A percentile compares a stretch with the other conserved stretches of the same genome.
phyloP scores from a whole-genome alignment of 92 coral and sea anemone genomes.

The Epizoanthus rinbou region DNA sequence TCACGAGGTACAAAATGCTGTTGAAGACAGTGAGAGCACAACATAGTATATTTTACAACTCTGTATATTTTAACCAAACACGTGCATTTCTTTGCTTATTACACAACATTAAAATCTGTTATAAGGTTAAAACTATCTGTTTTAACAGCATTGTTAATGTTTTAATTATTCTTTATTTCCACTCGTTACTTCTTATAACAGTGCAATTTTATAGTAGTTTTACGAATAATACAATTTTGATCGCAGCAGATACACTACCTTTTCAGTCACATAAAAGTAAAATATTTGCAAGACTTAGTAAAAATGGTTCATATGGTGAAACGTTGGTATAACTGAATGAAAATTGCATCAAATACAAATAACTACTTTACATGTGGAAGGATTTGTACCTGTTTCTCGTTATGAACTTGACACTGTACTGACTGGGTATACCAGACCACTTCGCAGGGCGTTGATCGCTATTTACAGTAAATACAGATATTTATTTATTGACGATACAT shows the following conservation, averaged over 20 bases:
- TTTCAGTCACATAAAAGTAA: not conserved
- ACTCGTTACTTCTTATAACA: not conserved
- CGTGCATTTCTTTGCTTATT: not conserved
- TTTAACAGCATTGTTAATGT: conserved; percentile 4
- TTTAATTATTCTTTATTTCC: conserved; percentile 12
- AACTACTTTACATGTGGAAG: not conserved
- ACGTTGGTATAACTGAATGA: too few relatives aligned
- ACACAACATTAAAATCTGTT: conserved; percentile 20
- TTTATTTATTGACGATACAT: not conserved
- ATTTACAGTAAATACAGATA: conserved; percentile 44
- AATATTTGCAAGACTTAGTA: too few relatives aligned
- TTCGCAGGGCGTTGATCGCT: conserved; percentile 15
- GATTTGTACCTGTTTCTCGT: conserved; percentile 23
- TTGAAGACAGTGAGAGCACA: conserved; percentile 2
- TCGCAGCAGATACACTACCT: conserved; percentile 30
- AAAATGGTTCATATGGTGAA: too few relatives aligned
- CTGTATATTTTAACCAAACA: not conserved
- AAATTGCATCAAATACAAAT: too few relatives aligned
- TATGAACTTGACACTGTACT: conserved; percentile 2
- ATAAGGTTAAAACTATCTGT: conserved; percentile 21
- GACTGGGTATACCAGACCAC: not conserved
- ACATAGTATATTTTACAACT: not conserved
- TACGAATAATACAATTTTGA: conserved; percentile 7
- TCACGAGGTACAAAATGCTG: too few relatives aligned
- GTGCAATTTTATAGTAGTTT: not conserved